Evolutionary conservation across 2,797 vertebrate genomes (phyloP), one percentile per base, ranked within the genome.

Genomic region (Pseudotriccus pelzelni): DNA sequence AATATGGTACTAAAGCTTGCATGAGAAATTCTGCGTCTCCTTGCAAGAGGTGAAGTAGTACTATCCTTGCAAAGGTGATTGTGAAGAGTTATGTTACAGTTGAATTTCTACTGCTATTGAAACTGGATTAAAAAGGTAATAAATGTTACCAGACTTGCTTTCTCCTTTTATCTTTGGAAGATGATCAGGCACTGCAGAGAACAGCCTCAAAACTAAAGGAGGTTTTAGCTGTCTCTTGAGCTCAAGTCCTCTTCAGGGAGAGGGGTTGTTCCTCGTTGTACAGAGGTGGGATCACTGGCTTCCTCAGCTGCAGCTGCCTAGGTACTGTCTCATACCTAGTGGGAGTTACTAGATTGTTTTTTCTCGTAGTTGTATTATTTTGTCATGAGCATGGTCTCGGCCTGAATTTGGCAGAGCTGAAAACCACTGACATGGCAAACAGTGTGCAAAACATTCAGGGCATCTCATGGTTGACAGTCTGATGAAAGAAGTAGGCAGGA

Each of bases 341-440:
- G 24, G 30, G 36, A 24, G 43, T 53, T 46, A 22, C 30, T 82
- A 10, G 46, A 11, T 59, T 58, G 7, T 39, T 58, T 87, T 53
- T 73, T 72, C 56, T 30, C 22, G 7, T 39, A 14, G 36, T 24
- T 63, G 9, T 0, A 6, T 59, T 59, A 21, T 44, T 90, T 75
- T 76, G 23, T 64, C 16, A 10, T 12, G 32, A 75, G 5, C 5
- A 3, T 46, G 10, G 15, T 37, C n/a, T 88, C 0, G 0, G 14
- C 74, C 58, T 78, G 39, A 64, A 19, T 79, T 81, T 74, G n/a
- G 6, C 63, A 24, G 37, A 87, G 68, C n/a, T 68, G 68, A 50
- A 91, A 81, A 59, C 37, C 34, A 23, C n/a, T 59, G 53, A 17
- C 24, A 30, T 56, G 37, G 32, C 27, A 53, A 69, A 53, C 5